Evolutionary conservation across 2,888 invertebrate genomes (phyloP), one percentile per base, ranked within the genome.

Genomic region (Lycaena phlaeas): DNA sequence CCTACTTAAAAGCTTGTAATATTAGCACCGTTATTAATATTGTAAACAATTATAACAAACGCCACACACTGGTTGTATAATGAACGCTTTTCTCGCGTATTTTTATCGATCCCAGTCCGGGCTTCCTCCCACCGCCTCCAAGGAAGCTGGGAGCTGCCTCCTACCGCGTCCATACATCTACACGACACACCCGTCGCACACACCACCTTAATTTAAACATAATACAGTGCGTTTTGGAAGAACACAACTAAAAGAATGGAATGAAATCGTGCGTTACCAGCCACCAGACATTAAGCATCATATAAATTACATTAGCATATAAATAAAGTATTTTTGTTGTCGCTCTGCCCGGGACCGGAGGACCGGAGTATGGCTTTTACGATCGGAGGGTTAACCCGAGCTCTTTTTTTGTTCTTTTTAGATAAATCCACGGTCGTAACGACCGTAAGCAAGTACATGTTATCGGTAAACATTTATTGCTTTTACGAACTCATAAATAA

Each of bases 241-340:
- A 45, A 42, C 52, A 43, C 38, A 41, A 38, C 64, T 69, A 65
- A 70, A 75, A 75, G 72, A 78, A 76, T 75, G 73, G 70, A 74
- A 60, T 68, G 67, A 70, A 78, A 76, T 81, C 81, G 82, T 84
- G 82, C 81, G 77, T 81, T 84, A 82, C 81, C 79, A 76, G 67
- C 73, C 71, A 77, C 68, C 71, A 81, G 81, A 81, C 81, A 82
- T 82, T 84, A 82, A 82, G 73, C 81, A 76, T 82, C 81, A 81
- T 82, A 84, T 84, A 84, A 84, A 82, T 84, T 81, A 84, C 84
- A 82, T 84, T 84, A 81, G 77, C 84, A 82, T 84, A 82, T 84
- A 84, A 82, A 84, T 84, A 82, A 84, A 84, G 81, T 79, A 84
- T 82, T 79, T 82, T 78, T 78, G 82, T 79, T 75, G 78, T 69